Evolutionary conservation across 2,797 vertebrate species (phyloP), one percentile per base, ranked within the genome.

Genomic region (Sebastes iracundus): DNA sequence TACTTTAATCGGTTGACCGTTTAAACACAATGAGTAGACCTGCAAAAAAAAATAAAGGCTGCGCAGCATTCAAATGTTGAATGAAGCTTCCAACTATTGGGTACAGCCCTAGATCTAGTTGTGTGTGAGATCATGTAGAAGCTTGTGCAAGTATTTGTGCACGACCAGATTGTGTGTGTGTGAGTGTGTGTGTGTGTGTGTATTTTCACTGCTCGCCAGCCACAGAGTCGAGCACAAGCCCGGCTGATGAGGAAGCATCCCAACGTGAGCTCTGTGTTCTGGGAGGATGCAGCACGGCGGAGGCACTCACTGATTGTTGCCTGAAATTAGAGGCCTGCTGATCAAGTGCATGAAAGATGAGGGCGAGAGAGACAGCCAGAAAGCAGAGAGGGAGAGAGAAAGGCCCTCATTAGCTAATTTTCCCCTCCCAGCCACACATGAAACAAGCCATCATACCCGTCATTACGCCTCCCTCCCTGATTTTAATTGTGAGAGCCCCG

Each of bases 261-360:
- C 81, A 60, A 77, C 75, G 55, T 78, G 81, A 83, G 85, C 76
- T 59, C 80, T 71, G 78, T 52, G 88, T 69, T 70, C 35, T 46
- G 65, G 74, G 69, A 75, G 72, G 85, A 76, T 67, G 75, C 83
- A 55, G 77, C 32, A 0, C 30, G 20, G 69, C 8, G 18, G 73
- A 77, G 72, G 68, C 55, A 0, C 69, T 59, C 67, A 1, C 74
- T 86, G 90, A 86, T 84, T 85, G 83, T 90, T 81, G 80, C 69
- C 68, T 82, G 84, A 86, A 90, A 88, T 88, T 76, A 77, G 62
- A 52, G 65, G 23, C 82, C 84, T 55, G 80, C 83, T 86, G 90
- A 90, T 87, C 35, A 53, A 73, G 61, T 60, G 72, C 59, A 67
- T 4, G 1, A 62, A 63, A 53, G 33, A 72, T 23, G 67, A 61